These are phyloP conservation scores for Acanthosepion esculentum DNA, from an alignment of 2,888 invertebrate genomes.

Conservation along the genomic window DNA sequence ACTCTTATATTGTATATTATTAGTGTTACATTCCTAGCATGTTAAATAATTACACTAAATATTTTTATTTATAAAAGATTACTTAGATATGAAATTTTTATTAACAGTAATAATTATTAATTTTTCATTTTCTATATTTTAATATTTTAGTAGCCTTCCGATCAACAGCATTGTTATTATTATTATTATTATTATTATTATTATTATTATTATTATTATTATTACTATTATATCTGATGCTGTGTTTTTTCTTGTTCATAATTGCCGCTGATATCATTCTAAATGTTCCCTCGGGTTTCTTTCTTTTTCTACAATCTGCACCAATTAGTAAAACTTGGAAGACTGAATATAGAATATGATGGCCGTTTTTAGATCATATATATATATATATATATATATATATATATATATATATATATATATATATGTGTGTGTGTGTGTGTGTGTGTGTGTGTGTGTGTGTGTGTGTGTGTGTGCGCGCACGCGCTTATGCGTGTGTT, in stretches of 20 bases:
- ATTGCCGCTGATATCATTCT: neutral
- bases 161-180: neutral
- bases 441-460: neutral
- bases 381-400: neutral
- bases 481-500: too few relatives aligned
- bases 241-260: neutral
- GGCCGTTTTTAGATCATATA: neutral
- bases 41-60: too few relatives aligned
- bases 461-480: neutral
- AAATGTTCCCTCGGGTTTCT: neutral
- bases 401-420: neutral
- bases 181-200: slow-evolving; percentile 33
- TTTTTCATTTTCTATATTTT: too few relatives aligned
- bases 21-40: too few relatives aligned
- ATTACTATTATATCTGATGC: neutral
- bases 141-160: too few relatives aligned
- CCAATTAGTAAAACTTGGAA: neutral
- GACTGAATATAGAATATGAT: neutral
- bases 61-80: too few relatives aligned
- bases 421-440: neutral
- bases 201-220: slow-evolving; percentile 25
- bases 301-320: neutral
- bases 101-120: too few relatives aligned
- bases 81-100: too few relatives aligned
- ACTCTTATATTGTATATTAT: too few relatives aligned